Percentiles rank a stretch among this genome's conserved stretches.
Evolutionary conservation across 1,140 invertebrate genomes (phyloP).

Genomic region (Sycobia sp.): DNA sequence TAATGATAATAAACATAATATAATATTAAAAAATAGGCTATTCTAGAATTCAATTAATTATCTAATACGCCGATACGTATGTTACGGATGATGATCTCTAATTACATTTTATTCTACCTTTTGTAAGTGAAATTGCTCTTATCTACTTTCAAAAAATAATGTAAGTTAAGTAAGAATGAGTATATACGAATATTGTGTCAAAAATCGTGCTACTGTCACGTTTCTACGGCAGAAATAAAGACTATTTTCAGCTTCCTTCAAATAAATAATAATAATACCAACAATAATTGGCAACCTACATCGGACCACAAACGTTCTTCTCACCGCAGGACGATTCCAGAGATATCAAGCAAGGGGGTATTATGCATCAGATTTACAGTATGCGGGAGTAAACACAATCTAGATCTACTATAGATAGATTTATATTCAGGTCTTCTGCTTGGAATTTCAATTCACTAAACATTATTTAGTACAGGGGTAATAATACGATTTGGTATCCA

Average conservation of each 20-base stretch:
- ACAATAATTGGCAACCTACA: constrained; percentile 8
- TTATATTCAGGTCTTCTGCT: no score
- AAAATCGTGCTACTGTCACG: constrained; percentile 4
- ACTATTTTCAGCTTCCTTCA: background rate
- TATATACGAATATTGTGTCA: background rate
- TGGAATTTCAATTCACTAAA: no score
- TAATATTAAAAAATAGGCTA: background rate
- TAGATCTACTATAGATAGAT: no score
- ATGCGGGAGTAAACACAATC: no score
- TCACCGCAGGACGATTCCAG: constrained; percentile 33
- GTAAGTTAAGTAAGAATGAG: background rate
- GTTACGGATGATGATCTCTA: constrained; percentile 12
- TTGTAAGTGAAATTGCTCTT: constrained; percentile 26
- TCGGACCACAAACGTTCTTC: constrained; percentile 27
- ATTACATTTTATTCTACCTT: constrained; percentile 18
- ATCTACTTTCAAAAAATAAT: constrained; percentile 15
- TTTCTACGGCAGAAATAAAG: constrained; percentile 6
- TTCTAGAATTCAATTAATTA: constrained; percentile 9
- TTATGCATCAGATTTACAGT: background rate
- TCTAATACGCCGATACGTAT: constrained; percentile 4
- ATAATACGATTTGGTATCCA: no score
- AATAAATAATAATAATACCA: background rate
- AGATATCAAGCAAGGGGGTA: constrained; percentile 24
- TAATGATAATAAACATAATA: constrained; percentile 20
- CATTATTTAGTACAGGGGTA: no score